phyloP scores from a whole-genome alignment of 1,140 invertebrate species.

The Lasioglossum baleicum region DNA sequence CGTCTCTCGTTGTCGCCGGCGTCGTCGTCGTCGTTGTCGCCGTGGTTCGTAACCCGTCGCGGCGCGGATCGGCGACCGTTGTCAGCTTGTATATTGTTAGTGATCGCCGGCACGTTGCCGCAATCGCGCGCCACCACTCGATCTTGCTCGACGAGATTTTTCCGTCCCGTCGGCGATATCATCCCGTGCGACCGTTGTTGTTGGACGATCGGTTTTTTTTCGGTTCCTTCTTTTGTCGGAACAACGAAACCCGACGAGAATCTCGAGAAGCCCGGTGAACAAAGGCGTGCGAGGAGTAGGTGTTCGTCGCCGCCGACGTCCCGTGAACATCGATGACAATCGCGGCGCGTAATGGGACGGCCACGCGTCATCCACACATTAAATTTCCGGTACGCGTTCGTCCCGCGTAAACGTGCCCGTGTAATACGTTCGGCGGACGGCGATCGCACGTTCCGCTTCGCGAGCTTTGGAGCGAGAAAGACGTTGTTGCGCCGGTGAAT shows the following conservation, averaged over 20 bases:
- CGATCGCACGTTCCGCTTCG: constrained; percentile 33
- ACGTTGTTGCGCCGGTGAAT: constrained; percentile 4
- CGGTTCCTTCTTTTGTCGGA: too few relatives aligned
- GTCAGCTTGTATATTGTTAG: constrained; percentile 29
- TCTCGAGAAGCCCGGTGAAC: too few relatives aligned
- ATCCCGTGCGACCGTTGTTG: too few relatives aligned
- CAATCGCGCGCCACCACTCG: constrained; percentile 5
- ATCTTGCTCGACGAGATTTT: too few relatives aligned
- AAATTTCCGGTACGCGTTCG: constrained; percentile 48
- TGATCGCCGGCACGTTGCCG: constrained; percentile 32
- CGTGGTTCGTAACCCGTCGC: background rate
- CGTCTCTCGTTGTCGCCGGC: background rate
- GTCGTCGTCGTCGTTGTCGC: constrained; percentile 17
- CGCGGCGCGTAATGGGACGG: constrained; percentile 26
- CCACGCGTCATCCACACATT: constrained; percentile 40
- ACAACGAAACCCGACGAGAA: too few relatives aligned
- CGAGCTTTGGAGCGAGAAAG: constrained; percentile 23
- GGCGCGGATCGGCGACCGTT: constrained; percentile 17
- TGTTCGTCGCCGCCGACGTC: constrained; percentile 12
- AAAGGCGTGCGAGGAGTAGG: background rate
- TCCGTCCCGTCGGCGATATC: too few relatives aligned
- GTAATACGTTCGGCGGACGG: constrained; percentile 47
- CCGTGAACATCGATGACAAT: constrained; percentile 28
- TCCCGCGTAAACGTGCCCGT: constrained; percentile 54
- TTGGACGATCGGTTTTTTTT: too few relatives aligned